These are phyloP conservation scores for Chrysolina americana DNA, from an alignment of 2,888 invertebrate species.

Conservation along the genomic window DNA sequence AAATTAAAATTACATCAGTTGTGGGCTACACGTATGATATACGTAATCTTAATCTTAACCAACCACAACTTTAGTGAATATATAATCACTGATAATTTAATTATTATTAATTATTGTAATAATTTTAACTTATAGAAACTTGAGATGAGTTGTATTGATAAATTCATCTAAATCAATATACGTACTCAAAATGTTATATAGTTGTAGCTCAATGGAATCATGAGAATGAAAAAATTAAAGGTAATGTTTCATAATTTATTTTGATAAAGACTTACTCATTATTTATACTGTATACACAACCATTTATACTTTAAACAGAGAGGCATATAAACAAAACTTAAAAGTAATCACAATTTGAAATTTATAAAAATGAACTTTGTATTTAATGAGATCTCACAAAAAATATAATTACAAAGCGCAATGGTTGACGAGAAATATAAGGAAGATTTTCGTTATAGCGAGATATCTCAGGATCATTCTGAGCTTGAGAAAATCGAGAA, in stretches of 20 bases:
- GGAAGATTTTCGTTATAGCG: not conserved
- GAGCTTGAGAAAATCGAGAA: constrained; percentile 6
- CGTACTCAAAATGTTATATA: no score
- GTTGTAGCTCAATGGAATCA: no score
- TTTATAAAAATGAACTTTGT: not conserved
- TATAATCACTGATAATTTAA: no score
- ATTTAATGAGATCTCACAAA: constrained; percentile 12
- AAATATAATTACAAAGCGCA: not conserved
- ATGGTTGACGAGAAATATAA: not conserved
- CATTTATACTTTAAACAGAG: not conserved
- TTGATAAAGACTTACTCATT: constrained; percentile 5
- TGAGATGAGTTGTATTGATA: no score
- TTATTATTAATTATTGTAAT: no score
- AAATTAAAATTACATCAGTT: no score
- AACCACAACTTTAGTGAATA: no score
- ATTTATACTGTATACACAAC: constrained; percentile 4
- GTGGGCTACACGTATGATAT: no score
- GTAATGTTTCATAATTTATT: not conserved
- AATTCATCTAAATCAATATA: no score
- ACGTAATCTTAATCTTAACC: no score
- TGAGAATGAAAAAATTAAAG: not conserved
- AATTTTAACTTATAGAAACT: no score
- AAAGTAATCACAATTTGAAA: not conserved
- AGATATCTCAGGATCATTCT: not conserved
- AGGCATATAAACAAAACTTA: not conserved